These are phyloP conservation scores for Notolepis coatsorum DNA, from an alignment of 2,797 vertebrate genomes.

Conservation along the genomic window DNA sequence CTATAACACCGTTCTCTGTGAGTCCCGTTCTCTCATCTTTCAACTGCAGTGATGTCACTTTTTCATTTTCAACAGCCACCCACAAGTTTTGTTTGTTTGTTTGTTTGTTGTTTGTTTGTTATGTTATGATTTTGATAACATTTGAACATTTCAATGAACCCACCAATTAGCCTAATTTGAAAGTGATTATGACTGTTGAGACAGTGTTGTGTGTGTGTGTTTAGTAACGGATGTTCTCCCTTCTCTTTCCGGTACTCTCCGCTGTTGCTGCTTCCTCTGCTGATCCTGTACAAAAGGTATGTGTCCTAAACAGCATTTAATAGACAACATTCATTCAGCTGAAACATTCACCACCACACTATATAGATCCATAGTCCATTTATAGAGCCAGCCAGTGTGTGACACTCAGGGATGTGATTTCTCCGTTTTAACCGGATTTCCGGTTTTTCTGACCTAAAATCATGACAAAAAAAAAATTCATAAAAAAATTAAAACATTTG, in stretches of 20 bases:
- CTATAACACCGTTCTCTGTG: constrained; percentile 8
- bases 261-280: constrained; percentile 8
- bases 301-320: constrained; percentile 13
- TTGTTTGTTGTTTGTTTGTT: no score
- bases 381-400: no score
- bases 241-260: constrained; percentile 34
- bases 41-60: neutral
- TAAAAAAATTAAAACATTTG: no score
- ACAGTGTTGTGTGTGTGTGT: constrained; percentile 10
- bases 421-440: no score
- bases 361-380: no score
- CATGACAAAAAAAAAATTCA: no score
- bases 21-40: neutral
- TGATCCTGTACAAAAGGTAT: constrained; percentile 68
- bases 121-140: no score
- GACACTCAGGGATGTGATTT: no score
- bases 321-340: neutral
- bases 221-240: constrained; percentile 9
- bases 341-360: neutral
- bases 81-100: neutral
- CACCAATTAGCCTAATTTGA: neutral
- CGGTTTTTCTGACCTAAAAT: no score
- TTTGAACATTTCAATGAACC: neutral
- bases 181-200: constrained; percentile 10
- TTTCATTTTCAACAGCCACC: constrained; percentile 6